Conservation (phyloP, 2,888 invertebrate genomes). For the Buathra laborator region DNA sequence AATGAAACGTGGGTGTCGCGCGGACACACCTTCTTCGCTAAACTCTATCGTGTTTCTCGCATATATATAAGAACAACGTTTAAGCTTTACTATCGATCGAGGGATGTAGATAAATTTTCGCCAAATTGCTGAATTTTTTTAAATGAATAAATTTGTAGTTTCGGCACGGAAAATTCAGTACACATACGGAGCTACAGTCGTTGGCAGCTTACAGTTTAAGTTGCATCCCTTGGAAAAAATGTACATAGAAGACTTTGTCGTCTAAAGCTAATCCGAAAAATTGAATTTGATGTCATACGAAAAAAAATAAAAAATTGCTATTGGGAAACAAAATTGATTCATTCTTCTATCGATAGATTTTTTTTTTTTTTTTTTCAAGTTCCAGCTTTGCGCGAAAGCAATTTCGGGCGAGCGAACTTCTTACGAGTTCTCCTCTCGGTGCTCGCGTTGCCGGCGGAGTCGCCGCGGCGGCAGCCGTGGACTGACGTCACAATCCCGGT, state of each 20-base stretch:
- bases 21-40: conserved; percentile 31
- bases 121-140: not conserved
- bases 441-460: conserved; percentile 29
- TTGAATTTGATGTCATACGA: not conserved
- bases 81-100: conserved; percentile 36
- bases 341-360: not conserved
- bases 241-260: not conserved
- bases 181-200: not conserved
- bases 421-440: conserved; percentile 50
- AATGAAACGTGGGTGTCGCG: conserved; percentile 37
- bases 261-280: not conserved
- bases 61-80: conserved; percentile 23
- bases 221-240: not conserved
- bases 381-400: conserved; percentile 5
- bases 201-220: not conserved
- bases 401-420: conserved; percentile 53
- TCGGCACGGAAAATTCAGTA: not conserved
- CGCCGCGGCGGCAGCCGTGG: conserved; percentile 28
- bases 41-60: conserved; percentile 3
- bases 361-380: not conserved
- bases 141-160: not conserved
- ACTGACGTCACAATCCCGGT: conserved; percentile 78
- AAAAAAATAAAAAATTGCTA: conserved; percentile 13
- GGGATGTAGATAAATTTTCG: conserved; percentile 24
- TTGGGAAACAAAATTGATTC: conserved; percentile 22